Conservation (phyloP, 2,797 vertebrate genomes). For the Platalea minor region DNA sequence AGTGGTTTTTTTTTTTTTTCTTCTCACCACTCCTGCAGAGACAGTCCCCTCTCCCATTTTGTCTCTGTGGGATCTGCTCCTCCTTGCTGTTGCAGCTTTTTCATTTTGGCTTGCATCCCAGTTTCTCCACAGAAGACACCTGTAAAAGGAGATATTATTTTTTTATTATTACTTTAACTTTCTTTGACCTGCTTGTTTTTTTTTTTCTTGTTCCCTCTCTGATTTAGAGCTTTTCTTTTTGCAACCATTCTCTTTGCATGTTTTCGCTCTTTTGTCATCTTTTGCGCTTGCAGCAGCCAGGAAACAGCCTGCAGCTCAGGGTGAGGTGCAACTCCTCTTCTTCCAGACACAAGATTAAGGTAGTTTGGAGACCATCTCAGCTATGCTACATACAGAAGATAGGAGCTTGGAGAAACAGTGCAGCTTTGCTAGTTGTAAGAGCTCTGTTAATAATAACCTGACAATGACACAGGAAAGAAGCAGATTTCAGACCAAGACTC, state of each 20-base stretch:
- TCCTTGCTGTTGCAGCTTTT: not conserved
- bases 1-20: not conserved
- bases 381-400: not conserved
- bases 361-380: not conserved
- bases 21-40: not conserved
- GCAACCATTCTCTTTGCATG: not conserved
- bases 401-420: not conserved
- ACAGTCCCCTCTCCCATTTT: not conserved
- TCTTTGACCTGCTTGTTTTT: not conserved
- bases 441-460: not conserved
- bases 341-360: not conserved
- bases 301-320: not conserved
- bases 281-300: not conserved
- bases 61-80: not conserved
- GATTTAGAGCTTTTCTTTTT: not conserved
- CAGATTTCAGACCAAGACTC: not conserved
- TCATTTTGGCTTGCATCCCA: not conserved
- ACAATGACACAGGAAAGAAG: not conserved
- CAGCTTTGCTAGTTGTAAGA: not conserved
- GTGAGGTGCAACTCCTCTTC: not conserved
- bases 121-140: not conserved
- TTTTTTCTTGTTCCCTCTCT: not conserved
- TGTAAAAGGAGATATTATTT: not conserved
- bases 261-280: not conserved
- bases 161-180: not conserved